Evolutionary conservation across 2,797 vertebrate species (phyloP).

Genomic region (Hemibagrus guttatus): DNA sequence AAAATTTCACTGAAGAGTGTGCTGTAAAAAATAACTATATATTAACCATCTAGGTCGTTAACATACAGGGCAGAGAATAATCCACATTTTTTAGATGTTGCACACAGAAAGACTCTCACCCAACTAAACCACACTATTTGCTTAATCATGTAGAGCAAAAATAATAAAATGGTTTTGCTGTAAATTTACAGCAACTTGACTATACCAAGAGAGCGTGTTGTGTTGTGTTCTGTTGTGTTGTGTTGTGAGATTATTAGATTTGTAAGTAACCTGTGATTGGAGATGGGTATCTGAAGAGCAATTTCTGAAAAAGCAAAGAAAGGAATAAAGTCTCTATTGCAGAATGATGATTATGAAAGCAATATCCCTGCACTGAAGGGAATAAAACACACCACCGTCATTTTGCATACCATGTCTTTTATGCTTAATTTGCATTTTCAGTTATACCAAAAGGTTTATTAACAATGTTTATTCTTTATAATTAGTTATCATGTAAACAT

Average conservation of each 20-base stretch:
- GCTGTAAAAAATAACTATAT: too few relatives aligned
- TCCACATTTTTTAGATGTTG: neutral
- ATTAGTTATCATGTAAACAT: neutral
- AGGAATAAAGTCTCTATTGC: slow-evolving; percentile 16
- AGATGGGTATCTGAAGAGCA: slow-evolving; percentile 41
- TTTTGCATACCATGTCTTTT: slow-evolving; percentile 32
- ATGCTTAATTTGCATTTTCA: slow-evolving; percentile 36
- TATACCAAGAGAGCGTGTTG: too few relatives aligned
- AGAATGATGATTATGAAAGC: slow-evolving; percentile 38
- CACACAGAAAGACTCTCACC: neutral
- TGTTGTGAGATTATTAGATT: slow-evolving; percentile 40
- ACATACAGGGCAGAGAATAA: neutral
- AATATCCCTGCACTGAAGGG: slow-evolving; percentile 24
- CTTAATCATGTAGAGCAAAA: neutral
- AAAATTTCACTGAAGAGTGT: too few relatives aligned
- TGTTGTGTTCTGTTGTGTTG: neutral
- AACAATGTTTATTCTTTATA: neutral
- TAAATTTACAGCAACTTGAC: neutral
- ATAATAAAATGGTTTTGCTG: neutral
- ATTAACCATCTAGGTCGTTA: neutral
- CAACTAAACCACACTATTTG: neutral
- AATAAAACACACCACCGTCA: slow-evolving; percentile 33
- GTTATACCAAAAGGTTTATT: slow-evolving; percentile 31
- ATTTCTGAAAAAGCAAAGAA: slow-evolving; percentile 17
- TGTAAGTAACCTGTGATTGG: slow-evolving; percentile 47